phyloP scores from a whole-genome alignment of 2,113 vertebrate genomes.

The Hiodon alosoides region DNA sequence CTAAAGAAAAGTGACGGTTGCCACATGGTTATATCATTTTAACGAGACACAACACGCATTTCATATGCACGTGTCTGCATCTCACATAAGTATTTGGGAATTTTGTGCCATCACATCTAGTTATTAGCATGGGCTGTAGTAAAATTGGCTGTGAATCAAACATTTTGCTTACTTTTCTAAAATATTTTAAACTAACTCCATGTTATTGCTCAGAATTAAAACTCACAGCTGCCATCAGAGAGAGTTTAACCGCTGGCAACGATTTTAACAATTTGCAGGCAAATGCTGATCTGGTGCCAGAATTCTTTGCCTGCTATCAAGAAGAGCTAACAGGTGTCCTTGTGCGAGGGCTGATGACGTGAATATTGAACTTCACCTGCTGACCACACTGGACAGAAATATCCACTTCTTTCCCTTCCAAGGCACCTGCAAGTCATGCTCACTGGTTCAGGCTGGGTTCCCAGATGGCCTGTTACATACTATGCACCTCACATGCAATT shows the following conservation, averaged over 20 bases:
- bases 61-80: too few relatives aligned
- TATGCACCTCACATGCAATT: not conserved
- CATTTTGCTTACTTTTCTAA: too few relatives aligned
- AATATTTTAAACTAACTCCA: too few relatives aligned
- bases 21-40: too few relatives aligned
- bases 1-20: too few relatives aligned
- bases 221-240: not conserved
- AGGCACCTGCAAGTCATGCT: slow-evolving; percentile 7
- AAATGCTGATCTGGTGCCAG: slow-evolving; percentile 31
- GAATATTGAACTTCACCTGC: slow-evolving; percentile 56
- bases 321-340: slow-evolving; percentile 57
- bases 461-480: not conserved
- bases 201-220: slow-evolving; percentile 22
- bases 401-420: slow-evolving; percentile 7
- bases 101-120: too few relatives aligned
- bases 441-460: not conserved
- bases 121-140: too few relatives aligned
- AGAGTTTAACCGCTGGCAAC: slow-evolving; percentile 29
- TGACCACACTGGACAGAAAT: slow-evolving; percentile 33
- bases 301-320: slow-evolving; percentile 50
- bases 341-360: slow-evolving; percentile 57
- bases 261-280: not conserved
- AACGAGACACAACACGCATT: too few relatives aligned
- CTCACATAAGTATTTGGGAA: too few relatives aligned
- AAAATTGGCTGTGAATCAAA: too few relatives aligned